phyloP scores from a whole-genome alignment of 2,888 invertebrate genomes.

The Phyto melanocephala region DNA sequence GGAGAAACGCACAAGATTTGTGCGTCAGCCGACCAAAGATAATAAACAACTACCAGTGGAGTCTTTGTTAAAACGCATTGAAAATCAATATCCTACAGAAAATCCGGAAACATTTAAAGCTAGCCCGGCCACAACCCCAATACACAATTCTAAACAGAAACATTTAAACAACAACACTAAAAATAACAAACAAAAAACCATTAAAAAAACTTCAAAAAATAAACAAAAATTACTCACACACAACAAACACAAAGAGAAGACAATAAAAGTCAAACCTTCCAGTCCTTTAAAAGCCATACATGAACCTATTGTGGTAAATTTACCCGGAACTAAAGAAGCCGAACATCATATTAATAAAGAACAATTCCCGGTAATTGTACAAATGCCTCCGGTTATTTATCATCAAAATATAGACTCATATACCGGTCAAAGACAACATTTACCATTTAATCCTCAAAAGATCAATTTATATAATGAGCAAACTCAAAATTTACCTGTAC shows the following conservation, averaged over 20 bases:
- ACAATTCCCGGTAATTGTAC: constrained; percentile 57
- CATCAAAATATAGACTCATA: constrained; percentile 39
- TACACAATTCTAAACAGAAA: neutral
- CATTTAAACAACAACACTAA: neutral
- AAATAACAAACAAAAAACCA: neutral
- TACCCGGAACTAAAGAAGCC: constrained; percentile 50
- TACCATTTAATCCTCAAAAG: neutral
- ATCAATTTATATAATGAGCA: neutral
- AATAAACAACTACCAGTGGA: constrained; percentile 42
- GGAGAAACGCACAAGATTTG: constrained; percentile 25
- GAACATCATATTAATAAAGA: constrained; percentile 44
- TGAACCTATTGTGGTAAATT: constrained; percentile 64
- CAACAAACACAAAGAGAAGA: constrained; percentile 20
- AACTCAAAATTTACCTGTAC: neutral
- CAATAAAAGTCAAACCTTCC: neutral
- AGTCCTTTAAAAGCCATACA: constrained; percentile 15
- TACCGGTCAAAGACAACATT: neutral
- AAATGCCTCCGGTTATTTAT: constrained; percentile 66
- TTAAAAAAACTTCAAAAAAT: constrained; percentile 17
- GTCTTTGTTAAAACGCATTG: neutral
- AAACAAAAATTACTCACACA: constrained; percentile 12
- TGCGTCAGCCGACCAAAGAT: neutral
- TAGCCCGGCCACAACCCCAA: neutral
- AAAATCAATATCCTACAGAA: constrained; percentile 39
- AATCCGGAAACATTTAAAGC: constrained; percentile 9